Evolutionary conservation across 2,113 vertebrate genomes (phyloP).

Genomic region (Scopus umbretta): DNA sequence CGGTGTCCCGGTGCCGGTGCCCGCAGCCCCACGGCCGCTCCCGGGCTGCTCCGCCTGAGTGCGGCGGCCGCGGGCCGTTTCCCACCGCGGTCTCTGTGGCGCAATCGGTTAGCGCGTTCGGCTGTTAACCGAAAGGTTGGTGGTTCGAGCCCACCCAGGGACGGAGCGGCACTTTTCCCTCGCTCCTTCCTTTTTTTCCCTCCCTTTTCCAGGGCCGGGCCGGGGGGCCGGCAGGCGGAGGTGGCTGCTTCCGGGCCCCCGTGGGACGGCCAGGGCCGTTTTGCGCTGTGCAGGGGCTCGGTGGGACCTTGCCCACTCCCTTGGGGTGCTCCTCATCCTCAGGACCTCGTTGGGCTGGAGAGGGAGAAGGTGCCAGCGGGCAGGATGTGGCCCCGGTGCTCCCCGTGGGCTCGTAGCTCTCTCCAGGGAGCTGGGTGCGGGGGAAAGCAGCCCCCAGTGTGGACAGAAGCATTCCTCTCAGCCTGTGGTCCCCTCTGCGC

Average conservation of each 20-base stretch:
- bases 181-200: fast-evolving
- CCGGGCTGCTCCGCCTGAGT: neutral
- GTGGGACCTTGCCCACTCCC: fast-evolving
- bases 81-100: neutral
- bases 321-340: fast-evolving
- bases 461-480: fast-evolving
- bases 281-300: fast-evolving
- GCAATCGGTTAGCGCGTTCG: conserved; percentile 70
- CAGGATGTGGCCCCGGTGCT: neutral
- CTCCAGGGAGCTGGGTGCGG: fast-evolving
- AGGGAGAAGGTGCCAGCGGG: fast-evolving
- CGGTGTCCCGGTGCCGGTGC: neutral
- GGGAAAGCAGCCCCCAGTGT: fast-evolving
- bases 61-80: fast-evolving
- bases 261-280: fast-evolving
- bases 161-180: neutral
- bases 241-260: fast-evolving
- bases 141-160: conserved; percentile 80
- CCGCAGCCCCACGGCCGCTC: neutral
- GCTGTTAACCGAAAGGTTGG: conserved; percentile 82
- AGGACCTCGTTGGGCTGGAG: fast-evolving
- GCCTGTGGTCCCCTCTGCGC: neutral
- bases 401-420: fast-evolving
- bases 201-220: fast-evolving
- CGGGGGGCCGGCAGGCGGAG: no score